Conservation (phyloP, 2,113 vertebrate genomes). For the Mirza zaza region DNA sequence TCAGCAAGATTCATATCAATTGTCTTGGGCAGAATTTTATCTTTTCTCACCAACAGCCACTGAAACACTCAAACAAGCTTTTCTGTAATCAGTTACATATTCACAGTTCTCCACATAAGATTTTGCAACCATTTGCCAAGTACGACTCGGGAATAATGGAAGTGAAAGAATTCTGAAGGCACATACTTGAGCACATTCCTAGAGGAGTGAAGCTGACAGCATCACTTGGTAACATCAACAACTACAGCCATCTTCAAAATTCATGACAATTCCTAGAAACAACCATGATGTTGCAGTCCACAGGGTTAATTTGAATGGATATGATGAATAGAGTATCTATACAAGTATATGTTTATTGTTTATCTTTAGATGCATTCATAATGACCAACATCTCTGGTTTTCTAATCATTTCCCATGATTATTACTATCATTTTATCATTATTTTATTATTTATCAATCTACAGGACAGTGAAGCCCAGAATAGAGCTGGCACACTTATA, state of each 20-base stretch:
- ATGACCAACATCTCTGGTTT: not conserved
- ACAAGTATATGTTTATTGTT: not conserved
- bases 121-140: not conserved
- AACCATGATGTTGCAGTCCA: rapidly evolving
- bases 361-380: not conserved
- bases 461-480: not conserved
- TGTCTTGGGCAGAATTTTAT: not conserved
- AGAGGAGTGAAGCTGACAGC: not conserved
- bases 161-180: not conserved
- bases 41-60: not conserved
- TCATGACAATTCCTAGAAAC: not conserved
- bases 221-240: not conserved
- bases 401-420: not conserved
- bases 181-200: not conserved
- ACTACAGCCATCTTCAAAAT: not conserved
- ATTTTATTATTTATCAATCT: not conserved
- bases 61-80: not conserved
- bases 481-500: not conserved
- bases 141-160: not conserved
- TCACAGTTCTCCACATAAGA: not conserved
- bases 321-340: not conserved
- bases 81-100: not conserved
- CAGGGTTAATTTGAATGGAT: not conserved
- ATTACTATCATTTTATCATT: not conserved
- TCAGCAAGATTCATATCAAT: not conserved